Percentiles rank a stretch among this genome's conserved stretches.
Evolutionary conservation across 2,797 vertebrate species (phyloP).

Genomic region (Crypturellus tataupa): DNA sequence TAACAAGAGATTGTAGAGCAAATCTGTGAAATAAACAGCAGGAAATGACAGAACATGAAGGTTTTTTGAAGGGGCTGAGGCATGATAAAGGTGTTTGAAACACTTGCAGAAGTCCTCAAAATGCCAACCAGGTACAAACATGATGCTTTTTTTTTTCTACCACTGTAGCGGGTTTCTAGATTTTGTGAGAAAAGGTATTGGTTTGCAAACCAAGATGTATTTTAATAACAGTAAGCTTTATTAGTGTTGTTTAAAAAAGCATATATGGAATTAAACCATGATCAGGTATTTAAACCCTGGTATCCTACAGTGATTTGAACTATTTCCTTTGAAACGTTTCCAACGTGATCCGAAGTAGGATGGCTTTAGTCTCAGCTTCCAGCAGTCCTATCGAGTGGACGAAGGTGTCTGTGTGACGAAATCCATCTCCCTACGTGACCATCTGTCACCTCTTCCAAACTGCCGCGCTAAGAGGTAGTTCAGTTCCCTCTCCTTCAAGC

Average conservation of each 20-base stretch:
- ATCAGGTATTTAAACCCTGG: background rate
- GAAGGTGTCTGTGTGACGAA: too few species aligned
- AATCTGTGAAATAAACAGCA: background rate
- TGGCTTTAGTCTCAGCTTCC: too few species aligned
- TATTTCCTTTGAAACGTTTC: background rate
- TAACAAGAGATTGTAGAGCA: background rate
- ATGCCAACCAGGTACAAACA: background rate
- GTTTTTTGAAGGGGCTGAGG: background rate
- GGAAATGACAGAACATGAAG: background rate
- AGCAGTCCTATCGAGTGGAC: too few species aligned
- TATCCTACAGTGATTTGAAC: background rate
- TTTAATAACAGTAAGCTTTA: background rate
- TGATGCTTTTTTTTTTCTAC: background rate
- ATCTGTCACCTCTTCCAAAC: too few species aligned
- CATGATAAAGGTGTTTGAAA: background rate
- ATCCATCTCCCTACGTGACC: too few species aligned
- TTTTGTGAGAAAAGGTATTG: background rate
- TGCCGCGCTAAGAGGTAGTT: too few species aligned
- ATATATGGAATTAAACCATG: background rate
- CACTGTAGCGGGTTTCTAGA: too few species aligned
- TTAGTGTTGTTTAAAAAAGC: too few species aligned
- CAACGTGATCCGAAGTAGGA: too few species aligned
- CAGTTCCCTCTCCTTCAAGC: too few species aligned
- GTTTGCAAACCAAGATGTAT: background rate
- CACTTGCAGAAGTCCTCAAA: background rate